phyloP scores from a whole-genome alignment of 2,797 vertebrate species.

The Glyptemys insculpta region DNA sequence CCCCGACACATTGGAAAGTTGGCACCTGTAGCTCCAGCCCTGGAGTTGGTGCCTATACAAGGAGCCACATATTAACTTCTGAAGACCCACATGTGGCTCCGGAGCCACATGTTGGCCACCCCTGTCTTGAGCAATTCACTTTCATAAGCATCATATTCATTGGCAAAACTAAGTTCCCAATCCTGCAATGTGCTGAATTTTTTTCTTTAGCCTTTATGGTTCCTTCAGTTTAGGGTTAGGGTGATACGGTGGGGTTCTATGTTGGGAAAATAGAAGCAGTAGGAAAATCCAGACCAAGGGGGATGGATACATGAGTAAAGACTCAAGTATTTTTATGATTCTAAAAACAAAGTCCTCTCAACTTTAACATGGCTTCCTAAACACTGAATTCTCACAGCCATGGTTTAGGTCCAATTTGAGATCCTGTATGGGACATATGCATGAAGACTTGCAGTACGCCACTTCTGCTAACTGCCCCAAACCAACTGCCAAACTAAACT shows the following conservation, averaged over 20 bases:
- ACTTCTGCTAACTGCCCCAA: not conserved
- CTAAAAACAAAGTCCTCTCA: not conserved
- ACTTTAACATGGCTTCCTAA: not conserved
- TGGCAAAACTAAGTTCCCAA: slow-evolving; percentile 8
- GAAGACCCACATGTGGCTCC: too few relatives aligned
- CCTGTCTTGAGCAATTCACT: slow-evolving; percentile 4
- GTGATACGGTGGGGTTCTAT: not conserved
- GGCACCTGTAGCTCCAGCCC: too few relatives aligned
- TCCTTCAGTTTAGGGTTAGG: not conserved
- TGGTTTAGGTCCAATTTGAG: not conserved
- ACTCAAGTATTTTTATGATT: not conserved
- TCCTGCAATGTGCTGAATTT: not conserved
- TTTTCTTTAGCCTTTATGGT: not conserved
- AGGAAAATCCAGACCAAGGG: not conserved
- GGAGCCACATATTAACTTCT: too few relatives aligned
- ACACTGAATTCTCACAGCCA: not conserved
- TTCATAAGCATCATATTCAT: slow-evolving; percentile 12
- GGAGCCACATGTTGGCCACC: too few relatives aligned
- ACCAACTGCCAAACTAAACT: not conserved
- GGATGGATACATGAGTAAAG: not conserved
- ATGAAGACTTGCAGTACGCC: not conserved
- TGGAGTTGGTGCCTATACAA: too few relatives aligned
- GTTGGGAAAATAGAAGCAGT: not conserved
- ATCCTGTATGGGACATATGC: not conserved
- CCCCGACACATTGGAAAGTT: too few relatives aligned